These are phyloP conservation scores for Bubo scandiacus DNA, from an alignment of 2,113 vertebrate species.

Conservation along the genomic window DNA sequence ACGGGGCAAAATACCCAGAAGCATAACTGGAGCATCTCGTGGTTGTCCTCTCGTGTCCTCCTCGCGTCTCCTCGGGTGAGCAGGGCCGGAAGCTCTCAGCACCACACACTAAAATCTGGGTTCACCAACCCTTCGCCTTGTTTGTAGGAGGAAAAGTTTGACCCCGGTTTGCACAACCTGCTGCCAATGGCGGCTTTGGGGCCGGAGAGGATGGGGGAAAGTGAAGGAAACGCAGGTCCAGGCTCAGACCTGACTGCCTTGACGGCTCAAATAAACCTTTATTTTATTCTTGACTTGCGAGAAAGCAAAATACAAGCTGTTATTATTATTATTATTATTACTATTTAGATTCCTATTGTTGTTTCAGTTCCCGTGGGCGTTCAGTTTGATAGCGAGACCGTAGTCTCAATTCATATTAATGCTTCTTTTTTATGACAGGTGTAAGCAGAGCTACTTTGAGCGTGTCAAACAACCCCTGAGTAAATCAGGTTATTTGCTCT, in stretches of 20 bases:
- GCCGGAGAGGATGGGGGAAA: background rate
- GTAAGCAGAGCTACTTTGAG: background rate
- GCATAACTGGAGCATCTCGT: background rate
- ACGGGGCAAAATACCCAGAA: background rate
- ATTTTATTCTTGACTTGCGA: background rate
- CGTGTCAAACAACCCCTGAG: background rate
- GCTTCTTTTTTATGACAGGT: background rate
- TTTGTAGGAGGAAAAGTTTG: fast-evolving
- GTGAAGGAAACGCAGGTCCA: background rate
- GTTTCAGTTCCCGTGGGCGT: background rate
- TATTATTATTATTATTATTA: background rate
- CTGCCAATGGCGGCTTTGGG: background rate
- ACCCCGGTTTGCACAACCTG: fast-evolving
- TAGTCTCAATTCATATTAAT: background rate
- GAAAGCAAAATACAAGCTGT: background rate
- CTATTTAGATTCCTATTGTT: background rate
- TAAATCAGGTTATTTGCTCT: constrained; percentile 43
- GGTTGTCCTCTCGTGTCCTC: background rate
- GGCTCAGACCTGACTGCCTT: background rate
- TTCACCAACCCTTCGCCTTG: background rate
- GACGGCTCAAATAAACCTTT: background rate
- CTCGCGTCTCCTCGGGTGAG: background rate
- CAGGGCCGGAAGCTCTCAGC: background rate
- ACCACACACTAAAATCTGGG: fast-evolving
- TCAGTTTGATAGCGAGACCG: fast-evolving